Conservation (phyloP, 2,888 invertebrate species). For the Idaea biselata region DNA sequence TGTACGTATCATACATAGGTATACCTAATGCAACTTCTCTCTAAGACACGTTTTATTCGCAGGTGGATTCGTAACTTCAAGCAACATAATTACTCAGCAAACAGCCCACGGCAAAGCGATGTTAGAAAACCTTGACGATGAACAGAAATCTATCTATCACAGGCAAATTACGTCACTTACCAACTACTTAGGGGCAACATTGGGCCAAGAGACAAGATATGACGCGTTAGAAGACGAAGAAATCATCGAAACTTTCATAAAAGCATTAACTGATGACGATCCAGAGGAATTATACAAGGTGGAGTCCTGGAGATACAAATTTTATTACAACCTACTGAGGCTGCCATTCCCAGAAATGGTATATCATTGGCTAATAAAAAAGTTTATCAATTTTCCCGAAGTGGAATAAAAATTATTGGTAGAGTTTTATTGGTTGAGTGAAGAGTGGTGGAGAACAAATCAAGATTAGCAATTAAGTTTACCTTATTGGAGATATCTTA, state of each 20-base stretch:
- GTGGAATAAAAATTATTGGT: slow-evolving; percentile 19
- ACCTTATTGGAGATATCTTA: too few species aligned
- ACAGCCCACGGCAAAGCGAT: slow-evolving; percentile 82
- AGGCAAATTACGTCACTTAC: slow-evolving; percentile 84
- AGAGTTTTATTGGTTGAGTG: neutral
- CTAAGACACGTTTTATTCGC: slow-evolving; percentile 33
- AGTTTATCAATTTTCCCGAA: slow-evolving; percentile 84
- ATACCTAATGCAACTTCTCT: too few species aligned
- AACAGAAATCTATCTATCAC: slow-evolving; percentile 83
- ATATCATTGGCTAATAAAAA: slow-evolving; percentile 81
- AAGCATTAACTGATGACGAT: slow-evolving; percentile 80
- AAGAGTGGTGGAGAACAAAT: neutral
- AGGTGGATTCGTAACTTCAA: slow-evolving; percentile 86
- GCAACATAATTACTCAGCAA: slow-evolving; percentile 85
- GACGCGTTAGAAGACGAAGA: slow-evolving; percentile 75
- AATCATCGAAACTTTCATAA: slow-evolving; percentile 82
- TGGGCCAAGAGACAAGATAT: slow-evolving; percentile 60
- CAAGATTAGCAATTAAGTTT: neutral
- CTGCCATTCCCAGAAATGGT: slow-evolving; percentile 78
- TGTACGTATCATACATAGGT: too few species aligned
- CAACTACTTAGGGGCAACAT: slow-evolving; percentile 74
- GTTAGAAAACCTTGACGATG: slow-evolving; percentile 81
- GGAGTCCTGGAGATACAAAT: slow-evolving; percentile 83
- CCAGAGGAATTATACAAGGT: slow-evolving; percentile 84
- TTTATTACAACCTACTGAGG: slow-evolving; percentile 84